Evolutionary conservation across 2,888 invertebrate species (phyloP), one percentile per base, ranked within the genome.

Genomic region (Sarcophaga variegata): DNA sequence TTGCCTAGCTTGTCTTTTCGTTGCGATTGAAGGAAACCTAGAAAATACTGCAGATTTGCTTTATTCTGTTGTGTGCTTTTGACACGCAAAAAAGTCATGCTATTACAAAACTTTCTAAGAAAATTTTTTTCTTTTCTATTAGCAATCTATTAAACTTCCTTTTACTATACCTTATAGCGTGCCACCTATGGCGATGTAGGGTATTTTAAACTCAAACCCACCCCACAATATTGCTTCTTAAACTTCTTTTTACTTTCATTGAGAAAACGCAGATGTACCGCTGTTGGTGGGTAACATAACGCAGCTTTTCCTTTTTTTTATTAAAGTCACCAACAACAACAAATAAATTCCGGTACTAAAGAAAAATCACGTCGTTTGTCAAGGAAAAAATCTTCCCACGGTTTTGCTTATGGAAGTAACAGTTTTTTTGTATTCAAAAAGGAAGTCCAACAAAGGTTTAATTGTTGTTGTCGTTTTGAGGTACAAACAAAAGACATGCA

Each of bases 401-500:
- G 86, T 49, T 49, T 49, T 49, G 11, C 64, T 71, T 74, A 37
- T 22, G 49, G 62, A 81, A 87, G 84, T 79, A 87, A 84, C 83
- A 87, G 69, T 27, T 27, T 27, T 27, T 81, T 11, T 49, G 14
- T 49, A 1, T 49, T 49, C 14, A 49, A 12, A 49, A 14, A 49
- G 49, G 49, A 49, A 49, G 49, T 49, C 49, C 49, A 49, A 49
- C 49, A 49, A 49, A 12, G n/a, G 45, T 67, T 67, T 45, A 37
- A 37, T 37, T 37, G 37, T 37, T 37, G 37, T 37, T 37, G 37
- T 37, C 37, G 37, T 27, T 37, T 37, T 37, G 45, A 66, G 67
- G 49, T 20, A 54, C 63, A 80, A 85, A 87, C 88, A 88, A 87
- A 82, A 78, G 87, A 85, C 85, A 88, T 83, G 88, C 89, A 86